These are phyloP conservation scores for Hipposideros armiger DNA, from an alignment of 2,113 vertebrate species.

Conservation along the genomic window DNA sequence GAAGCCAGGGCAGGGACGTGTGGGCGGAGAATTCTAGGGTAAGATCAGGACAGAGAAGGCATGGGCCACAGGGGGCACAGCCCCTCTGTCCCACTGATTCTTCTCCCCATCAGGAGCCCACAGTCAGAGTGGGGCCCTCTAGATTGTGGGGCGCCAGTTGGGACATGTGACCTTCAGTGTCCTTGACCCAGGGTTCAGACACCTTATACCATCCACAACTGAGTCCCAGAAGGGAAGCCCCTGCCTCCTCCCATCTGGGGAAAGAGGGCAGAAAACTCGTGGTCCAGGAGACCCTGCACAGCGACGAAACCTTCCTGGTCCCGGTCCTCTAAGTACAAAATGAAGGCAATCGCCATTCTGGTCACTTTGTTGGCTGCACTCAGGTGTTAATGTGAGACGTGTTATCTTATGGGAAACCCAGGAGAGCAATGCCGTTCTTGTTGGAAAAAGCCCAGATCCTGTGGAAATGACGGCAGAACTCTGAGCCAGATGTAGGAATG, in stretches of 20 bases:
- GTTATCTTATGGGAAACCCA: background rate
- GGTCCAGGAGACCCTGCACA: background rate
- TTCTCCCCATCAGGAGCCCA: background rate
- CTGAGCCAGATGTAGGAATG: background rate
- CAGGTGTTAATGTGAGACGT: background rate
- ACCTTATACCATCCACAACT: background rate
- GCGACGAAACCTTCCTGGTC: background rate
- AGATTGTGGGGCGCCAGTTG: background rate
- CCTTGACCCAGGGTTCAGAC: background rate
- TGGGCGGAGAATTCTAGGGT: background rate
- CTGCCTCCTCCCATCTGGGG: background rate
- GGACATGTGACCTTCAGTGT: background rate
- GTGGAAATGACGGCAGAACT: background rate
- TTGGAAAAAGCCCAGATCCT: background rate
- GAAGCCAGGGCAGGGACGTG: background rate
- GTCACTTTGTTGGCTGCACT: background rate
- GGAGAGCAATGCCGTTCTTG: rapidly evolving
- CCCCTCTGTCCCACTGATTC: background rate
- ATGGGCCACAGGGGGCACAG: background rate
- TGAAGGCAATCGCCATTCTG: background rate
- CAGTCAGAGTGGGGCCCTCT: background rate
- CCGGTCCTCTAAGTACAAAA: background rate
- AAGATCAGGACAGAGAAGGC: background rate
- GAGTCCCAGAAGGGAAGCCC: background rate
- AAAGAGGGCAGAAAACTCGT: background rate